Percentiles rank a stretch among this genome's conserved stretches.
Evolutionary conservation across 1,140 invertebrate genomes (phyloP).

Genomic region (Carposina sasakii): DNA sequence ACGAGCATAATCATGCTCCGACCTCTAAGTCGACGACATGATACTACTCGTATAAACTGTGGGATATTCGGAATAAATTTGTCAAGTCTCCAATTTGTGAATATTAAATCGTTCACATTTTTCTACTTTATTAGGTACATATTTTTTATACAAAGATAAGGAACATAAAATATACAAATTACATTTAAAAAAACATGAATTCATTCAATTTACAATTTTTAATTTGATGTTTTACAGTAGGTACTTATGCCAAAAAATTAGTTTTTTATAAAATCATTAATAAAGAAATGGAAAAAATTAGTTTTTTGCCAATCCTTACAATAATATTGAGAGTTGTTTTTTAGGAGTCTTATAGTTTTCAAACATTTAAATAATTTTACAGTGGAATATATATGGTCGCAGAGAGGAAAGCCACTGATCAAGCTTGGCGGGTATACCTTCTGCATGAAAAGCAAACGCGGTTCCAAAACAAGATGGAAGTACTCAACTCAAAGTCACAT

Average conservation of each 20-base stretch:
- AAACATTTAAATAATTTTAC: not conserved
- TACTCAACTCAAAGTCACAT: conserved; percentile 38
- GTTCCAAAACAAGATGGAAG: conserved; percentile 33
- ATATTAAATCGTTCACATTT: too few relatives aligned
- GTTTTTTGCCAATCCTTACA: not conserved
- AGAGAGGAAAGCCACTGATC: conserved; percentile 19
- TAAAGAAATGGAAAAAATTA: not conserved
- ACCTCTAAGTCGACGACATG: not conserved
- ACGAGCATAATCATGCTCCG: conserved; percentile 7
- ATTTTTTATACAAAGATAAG: too few relatives aligned
- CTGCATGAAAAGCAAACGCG: conserved; percentile 13
- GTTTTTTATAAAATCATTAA: not conserved
- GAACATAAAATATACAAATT: not conserved
- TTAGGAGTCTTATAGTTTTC: not conserved
- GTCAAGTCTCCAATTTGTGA: too few relatives aligned
- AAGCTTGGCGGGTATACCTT: conserved; percentile 22
- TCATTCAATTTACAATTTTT: not conserved
- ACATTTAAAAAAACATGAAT: not conserved
- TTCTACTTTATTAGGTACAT: too few relatives aligned
- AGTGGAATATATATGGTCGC: conserved; percentile 17
- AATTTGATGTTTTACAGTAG: not conserved
- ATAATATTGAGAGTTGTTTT: not conserved
- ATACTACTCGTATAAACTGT: not conserved
- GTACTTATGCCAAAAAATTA: not conserved
- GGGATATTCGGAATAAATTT: not conserved